phyloP scores from a whole-genome alignment of 2,113 vertebrate genomes.

The Festucalex cinctus region DNA sequence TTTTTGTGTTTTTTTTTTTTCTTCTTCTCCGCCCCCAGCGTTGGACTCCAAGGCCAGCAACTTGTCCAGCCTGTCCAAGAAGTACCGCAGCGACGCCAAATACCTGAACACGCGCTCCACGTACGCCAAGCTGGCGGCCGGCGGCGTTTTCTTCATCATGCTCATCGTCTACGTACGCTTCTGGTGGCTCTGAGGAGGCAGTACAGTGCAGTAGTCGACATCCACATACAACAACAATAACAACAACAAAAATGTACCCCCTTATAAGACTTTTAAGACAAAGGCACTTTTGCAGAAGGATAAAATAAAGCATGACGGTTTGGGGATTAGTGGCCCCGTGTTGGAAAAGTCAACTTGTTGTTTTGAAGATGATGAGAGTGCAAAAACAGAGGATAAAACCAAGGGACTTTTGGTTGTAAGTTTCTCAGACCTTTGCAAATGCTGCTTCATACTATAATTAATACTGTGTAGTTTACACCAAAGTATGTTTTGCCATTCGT shows the following conservation, averaged over 20 bases:
- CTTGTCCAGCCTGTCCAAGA: slow-evolving; percentile 95
- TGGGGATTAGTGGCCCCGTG: slow-evolving; percentile 40
- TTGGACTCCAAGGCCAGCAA: slow-evolving; percentile 98
- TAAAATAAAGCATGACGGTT: slow-evolving; percentile 36
- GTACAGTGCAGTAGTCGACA: slow-evolving; percentile 14
- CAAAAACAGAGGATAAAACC: slow-evolving; percentile 6
- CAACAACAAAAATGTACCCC: slow-evolving; percentile 42
- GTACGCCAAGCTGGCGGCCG: slow-evolving; percentile 92
- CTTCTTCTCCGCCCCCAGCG: slow-evolving; percentile 73
- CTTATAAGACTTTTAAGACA: slow-evolving; percentile 56
- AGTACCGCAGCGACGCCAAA: slow-evolving; percentile 96
- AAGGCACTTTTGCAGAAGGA: slow-evolving; percentile 32
- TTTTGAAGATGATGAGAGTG: slow-evolving; percentile 3
- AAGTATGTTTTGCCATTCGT: neutral
- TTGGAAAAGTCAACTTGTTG: neutral
- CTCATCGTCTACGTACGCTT: slow-evolving; percentile 96
- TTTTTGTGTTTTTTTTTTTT: too few relatives aligned
- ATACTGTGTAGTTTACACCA: slow-evolving; percentile 12
- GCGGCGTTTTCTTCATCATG: slow-evolving; percentile 97
- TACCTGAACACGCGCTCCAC: slow-evolving; percentile 99
- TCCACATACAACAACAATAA: slow-evolving; percentile 20
- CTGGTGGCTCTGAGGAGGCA: slow-evolving; percentile 92
- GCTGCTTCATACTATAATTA: slow-evolving; percentile 16
- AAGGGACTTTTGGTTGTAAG: slow-evolving; percentile 22
- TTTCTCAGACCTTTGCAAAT: slow-evolving; percentile 25